These are phyloP conservation scores for Hippocampus barbouri DNA, from an alignment of 2,113 vertebrate genomes.

Conservation along the genomic window DNA sequence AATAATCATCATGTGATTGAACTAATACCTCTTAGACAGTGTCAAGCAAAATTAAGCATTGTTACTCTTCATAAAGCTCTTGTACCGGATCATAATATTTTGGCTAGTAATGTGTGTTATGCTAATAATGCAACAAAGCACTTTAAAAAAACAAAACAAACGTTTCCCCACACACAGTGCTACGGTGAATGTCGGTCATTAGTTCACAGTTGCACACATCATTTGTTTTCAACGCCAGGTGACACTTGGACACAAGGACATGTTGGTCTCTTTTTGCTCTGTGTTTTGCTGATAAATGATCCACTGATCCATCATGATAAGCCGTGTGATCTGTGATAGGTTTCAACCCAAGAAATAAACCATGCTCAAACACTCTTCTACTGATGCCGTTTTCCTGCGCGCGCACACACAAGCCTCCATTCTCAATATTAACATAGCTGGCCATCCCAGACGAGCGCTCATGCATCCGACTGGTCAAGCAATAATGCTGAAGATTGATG, in stretches of 20 bases:
- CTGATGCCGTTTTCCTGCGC: background rate
- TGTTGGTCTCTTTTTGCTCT: slow-evolving; percentile 39
- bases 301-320: slow-evolving; percentile 65
- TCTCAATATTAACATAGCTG: slow-evolving; percentile 38
- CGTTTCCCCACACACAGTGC: background rate
- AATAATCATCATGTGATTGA: background rate
- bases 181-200: background rate
- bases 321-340: slow-evolving; percentile 51
- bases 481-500: slow-evolving; percentile 80
- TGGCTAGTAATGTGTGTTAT: background rate
- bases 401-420: background rate
- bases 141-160: background rate
- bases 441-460: slow-evolving; percentile 77
- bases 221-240: slow-evolving; percentile 4
- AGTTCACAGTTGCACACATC: slow-evolving; percentile 11
- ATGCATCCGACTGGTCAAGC: slow-evolving; percentile 81
- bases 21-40: background rate
- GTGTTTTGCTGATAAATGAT: slow-evolving; percentile 45
- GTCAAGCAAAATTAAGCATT: background rate
- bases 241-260: slow-evolving; percentile 16
- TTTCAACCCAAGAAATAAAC: slow-evolving; percentile 43
- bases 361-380: slow-evolving; percentile 9
- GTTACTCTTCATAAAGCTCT: background rate
- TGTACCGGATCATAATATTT: background rate
- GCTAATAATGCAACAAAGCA: background rate